These are phyloP conservation scores for Temnothorax ravouxi DNA, from an alignment of 2,888 invertebrate genomes.

Conservation along the genomic window DNA sequence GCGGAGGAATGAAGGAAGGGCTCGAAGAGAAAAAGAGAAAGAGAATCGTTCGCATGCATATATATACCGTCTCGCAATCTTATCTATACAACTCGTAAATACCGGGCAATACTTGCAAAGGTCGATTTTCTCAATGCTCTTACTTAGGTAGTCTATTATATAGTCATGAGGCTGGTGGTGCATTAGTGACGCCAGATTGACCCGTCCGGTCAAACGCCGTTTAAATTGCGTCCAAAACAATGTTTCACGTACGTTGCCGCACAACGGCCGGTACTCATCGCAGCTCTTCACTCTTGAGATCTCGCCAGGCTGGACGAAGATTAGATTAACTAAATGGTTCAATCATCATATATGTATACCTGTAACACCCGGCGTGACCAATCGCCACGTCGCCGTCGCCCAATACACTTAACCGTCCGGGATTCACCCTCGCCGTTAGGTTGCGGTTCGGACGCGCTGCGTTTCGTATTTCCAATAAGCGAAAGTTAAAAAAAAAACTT, in stretches of 20 bases:
- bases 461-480: constrained; percentile 19
- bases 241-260: constrained; percentile 64
- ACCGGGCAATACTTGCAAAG: constrained; percentile 63
- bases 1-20: constrained; percentile 18
- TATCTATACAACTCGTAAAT: constrained; percentile 76
- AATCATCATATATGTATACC: constrained; percentile 61
- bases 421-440: constrained; percentile 53
- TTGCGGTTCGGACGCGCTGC: constrained; percentile 3
- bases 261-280: constrained; percentile 49
- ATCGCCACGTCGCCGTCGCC: constrained; percentile 69
- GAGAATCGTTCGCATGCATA: constrained; percentile 67
- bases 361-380: constrained; percentile 70
- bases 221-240: constrained; percentile 77
- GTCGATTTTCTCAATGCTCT: constrained; percentile 65
- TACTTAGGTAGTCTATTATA: constrained; percentile 75
- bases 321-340: constrained; percentile 77
- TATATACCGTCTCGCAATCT: constrained; percentile 71
- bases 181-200: constrained; percentile 82
- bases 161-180: constrained; percentile 74
- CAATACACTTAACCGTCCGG: constrained; percentile 67
- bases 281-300: constrained; percentile 21
- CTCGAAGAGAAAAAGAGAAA: neutral
- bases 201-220: constrained; percentile 75
- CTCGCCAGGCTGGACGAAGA: constrained; percentile 61
- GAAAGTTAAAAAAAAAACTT: neutral